Percentiles rank a stretch among this genome's conserved stretches.
phyloP scores from a whole-genome alignment of 1,140 invertebrate genomes.

The Ectropis grisescens region DNA sequence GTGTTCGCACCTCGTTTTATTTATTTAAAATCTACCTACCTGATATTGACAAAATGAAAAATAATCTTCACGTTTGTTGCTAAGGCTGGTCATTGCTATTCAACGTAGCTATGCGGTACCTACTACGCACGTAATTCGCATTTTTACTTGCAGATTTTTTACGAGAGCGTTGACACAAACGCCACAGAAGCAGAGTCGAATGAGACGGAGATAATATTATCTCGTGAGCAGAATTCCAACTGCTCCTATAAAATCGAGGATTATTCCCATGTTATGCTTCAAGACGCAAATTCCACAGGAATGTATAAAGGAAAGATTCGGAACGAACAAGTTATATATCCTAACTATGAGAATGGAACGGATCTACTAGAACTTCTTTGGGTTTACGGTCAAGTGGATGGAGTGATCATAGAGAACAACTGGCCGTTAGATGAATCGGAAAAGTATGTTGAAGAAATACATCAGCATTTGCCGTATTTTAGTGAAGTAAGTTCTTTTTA shows the following conservation, averaged over 20 bases:
- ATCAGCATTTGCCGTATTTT: slow-evolving; percentile 33
- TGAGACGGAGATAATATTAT: no score
- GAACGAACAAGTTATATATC: slow-evolving; percentile 29
- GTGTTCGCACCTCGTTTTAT: no score
- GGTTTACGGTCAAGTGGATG: slow-evolving; percentile 25
- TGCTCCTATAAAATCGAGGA: slow-evolving; percentile 19
- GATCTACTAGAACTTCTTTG: slow-evolving; percentile 35
- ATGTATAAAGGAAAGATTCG: slow-evolving; percentile 31
- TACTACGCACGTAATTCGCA: no score
- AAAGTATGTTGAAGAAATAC: slow-evolving; percentile 24
- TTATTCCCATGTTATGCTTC: slow-evolving; percentile 24
- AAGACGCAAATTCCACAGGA: slow-evolving; percentile 9
- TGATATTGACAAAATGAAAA: no score
- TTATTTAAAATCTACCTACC: no score
- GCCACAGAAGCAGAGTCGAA: no score
- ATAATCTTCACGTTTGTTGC: no score
- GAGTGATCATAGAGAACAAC: slow-evolving; percentile 41
- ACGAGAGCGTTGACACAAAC: no score
- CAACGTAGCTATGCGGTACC: no score
- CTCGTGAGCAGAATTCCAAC: no score
- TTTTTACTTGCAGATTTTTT: no score
- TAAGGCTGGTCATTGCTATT: no score
- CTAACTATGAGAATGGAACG: slow-evolving; percentile 24
- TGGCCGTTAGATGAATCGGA: slow-evolving; percentile 48
- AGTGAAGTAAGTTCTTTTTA: slow-evolving; percentile 42